Percentiles rank a stretch among this genome's conserved stretches.
Evolutionary conservation across 2,797 vertebrate species (phyloP).

Genomic region (Dryobates pubescens): DNA sequence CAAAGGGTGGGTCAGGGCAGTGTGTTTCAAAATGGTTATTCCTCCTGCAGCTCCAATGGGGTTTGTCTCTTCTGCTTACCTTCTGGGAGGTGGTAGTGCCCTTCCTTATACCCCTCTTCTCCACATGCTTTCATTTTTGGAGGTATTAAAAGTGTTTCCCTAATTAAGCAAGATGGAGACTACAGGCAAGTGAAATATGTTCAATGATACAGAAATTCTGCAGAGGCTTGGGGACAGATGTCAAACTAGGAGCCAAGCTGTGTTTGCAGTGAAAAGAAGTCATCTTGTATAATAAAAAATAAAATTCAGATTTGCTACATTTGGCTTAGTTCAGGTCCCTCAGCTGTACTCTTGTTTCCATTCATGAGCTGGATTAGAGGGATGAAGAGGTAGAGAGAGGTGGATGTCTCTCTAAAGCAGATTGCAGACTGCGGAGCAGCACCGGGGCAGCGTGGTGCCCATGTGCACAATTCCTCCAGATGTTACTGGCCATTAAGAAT

Average conservation of each 20-base stretch:
- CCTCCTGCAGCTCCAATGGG: fast-evolving
- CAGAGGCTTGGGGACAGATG: background rate
- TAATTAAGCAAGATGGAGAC: background rate
- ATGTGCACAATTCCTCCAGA: conserved; percentile 17
- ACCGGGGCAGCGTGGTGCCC: background rate
- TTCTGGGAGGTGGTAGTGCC: background rate
- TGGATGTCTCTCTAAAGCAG: background rate
- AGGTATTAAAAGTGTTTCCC: background rate
- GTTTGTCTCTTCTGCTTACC: background rate
- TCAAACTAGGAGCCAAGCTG: background rate
- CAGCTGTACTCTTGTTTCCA: background rate
- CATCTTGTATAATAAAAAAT: background rate
- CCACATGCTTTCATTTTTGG: background rate
- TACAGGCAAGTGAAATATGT: background rate
- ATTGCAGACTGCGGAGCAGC: background rate
- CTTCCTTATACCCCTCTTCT: background rate
- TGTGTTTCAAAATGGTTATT: background rate
- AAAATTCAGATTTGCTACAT: background rate
- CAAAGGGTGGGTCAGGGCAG: fast-evolving
- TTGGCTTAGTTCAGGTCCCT: background rate
- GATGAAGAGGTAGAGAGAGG: background rate
- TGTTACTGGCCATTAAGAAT: background rate
- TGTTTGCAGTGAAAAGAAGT: background rate
- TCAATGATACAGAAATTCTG: background rate
- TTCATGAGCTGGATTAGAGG: background rate